Percentiles rank a stretch among this genome's conserved stretches.
Evolutionary conservation across 2,888 invertebrate genomes (phyloP).

Genomic region (Calameuta idolon): DNA sequence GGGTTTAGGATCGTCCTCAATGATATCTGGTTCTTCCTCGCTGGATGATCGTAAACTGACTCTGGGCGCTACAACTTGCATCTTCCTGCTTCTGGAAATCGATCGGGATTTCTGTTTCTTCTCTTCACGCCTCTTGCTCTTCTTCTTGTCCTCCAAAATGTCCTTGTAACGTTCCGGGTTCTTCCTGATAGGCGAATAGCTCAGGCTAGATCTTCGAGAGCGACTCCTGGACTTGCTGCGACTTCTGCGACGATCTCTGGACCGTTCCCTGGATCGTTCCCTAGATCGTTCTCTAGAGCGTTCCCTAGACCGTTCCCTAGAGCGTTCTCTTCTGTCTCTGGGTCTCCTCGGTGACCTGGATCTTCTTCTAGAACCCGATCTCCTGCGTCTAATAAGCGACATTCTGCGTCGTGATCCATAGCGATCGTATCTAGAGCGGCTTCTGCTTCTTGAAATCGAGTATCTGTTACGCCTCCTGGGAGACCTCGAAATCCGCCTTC

Average conservation of each 20-base stretch:
- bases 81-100: constrained; percentile 46
- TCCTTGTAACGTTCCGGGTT: constrained; percentile 79
- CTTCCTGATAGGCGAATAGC: constrained; percentile 77
- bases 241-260: constrained; percentile 44
- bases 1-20: constrained; percentile 69
- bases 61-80: constrained; percentile 52
- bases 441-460: constrained; percentile 53
- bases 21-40: constrained; percentile 67
- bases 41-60: constrained; percentile 63
- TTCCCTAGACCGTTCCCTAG: constrained; percentile 32
- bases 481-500: constrained; percentile 47
- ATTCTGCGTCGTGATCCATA: constrained; percentile 46
- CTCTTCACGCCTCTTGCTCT: constrained; percentile 61
- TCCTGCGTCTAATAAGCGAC: constrained; percentile 40
- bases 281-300: constrained; percentile 41
- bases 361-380: constrained; percentile 57
- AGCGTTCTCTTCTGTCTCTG: constrained; percentile 21
- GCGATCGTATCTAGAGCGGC: constrained; percentile 54
- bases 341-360: constrained; percentile 28
- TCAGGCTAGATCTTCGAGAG: constrained; percentile 70
- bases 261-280: constrained; percentile 38
- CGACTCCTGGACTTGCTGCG: constrained; percentile 64
- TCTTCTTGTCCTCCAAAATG: constrained; percentile 73
- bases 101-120: constrained; percentile 52
- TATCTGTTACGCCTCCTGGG: constrained; percentile 54